Conservation (phyloP, 1,140 invertebrate species). For the Platyura marginata region DNA sequence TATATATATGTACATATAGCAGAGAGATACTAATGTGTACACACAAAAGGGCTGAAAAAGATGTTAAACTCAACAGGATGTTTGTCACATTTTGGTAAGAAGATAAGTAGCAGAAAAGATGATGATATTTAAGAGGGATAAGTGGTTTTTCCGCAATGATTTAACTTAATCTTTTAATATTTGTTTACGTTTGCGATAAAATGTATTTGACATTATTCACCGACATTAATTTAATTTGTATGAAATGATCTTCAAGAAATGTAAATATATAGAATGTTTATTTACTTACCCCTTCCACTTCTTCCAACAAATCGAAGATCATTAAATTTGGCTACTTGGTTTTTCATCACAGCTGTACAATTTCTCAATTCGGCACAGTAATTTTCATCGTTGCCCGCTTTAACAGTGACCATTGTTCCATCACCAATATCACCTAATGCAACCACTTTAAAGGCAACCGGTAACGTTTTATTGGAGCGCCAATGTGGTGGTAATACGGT, state of each 20-base stretch:
- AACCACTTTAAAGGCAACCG: constrained; percentile 80
- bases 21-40: not conserved
- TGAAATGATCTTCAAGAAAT: constrained; percentile 19
- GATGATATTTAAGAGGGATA: not conserved
- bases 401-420: constrained; percentile 85
- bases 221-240: constrained; percentile 56
- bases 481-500: constrained; percentile 84
- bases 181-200: not conserved
- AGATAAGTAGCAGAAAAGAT: not conserved
- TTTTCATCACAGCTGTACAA: constrained; percentile 87
- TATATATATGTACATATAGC: not conserved
- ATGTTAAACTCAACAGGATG: not conserved
- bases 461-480: constrained; percentile 94
- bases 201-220: not conserved
- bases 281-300: constrained; percentile 82
- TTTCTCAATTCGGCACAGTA: constrained; percentile 89
- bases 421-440: constrained; percentile 83
- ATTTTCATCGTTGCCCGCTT: constrained; percentile 96
- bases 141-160: not conserved
- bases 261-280: constrained; percentile 2
- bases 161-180: not conserved
- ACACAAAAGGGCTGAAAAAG: too few species aligned
- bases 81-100: not conserved
- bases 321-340: constrained; percentile 95
- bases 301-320: constrained; percentile 93